Evolutionary conservation across 2,888 invertebrate genomes (phyloP).

Genomic region (Terebella lapidaria): DNA sequence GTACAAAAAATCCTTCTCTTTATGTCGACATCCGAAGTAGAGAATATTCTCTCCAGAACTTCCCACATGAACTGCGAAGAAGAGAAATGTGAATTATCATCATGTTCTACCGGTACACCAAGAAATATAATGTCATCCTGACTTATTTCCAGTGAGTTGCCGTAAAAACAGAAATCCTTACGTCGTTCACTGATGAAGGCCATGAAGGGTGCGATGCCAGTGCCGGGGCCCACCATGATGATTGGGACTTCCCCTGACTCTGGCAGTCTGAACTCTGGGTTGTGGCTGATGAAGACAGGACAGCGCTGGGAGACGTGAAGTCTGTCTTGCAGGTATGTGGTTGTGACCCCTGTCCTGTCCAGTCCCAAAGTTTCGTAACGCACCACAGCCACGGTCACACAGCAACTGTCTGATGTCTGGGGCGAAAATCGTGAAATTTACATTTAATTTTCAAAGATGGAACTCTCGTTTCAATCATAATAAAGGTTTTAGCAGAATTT

Average conservation of each 20-base stretch:
- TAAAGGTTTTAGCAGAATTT: too few relatives aligned
- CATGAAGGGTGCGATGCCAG: conserved; percentile 90
- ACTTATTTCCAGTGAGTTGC: too few relatives aligned
- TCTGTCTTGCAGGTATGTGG: conserved; percentile 31
- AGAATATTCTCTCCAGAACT: conserved; percentile 47
- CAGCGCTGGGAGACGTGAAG: conserved; percentile 23
- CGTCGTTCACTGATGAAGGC: conserved; percentile 67
- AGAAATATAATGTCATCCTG: too few relatives aligned
- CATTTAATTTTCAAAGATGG: not conserved
- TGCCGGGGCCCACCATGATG: conserved; percentile 90
- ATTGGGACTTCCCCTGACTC: conserved; percentile 58
- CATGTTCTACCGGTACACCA: too few relatives aligned
- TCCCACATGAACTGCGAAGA: too few relatives aligned
- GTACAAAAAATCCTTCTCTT: conserved; percentile 64
- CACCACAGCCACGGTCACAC: conserved; percentile 33
- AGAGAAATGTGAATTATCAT: too few relatives aligned
- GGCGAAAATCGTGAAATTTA: not conserved
- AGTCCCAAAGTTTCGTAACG: conserved; percentile 25
- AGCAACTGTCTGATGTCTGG: conserved; percentile 26
- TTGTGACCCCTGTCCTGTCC: conserved; percentile 30
- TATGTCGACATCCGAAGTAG: conserved; percentile 85
- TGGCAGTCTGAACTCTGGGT: conserved; percentile 35
- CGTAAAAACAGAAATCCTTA: too few relatives aligned
- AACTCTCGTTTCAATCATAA: not conserved
- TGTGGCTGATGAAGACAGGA: conserved; percentile 35